Evolutionary conservation across 2,888 invertebrate species (phyloP).

Genomic region (Cryptocephalus moraei): DNA sequence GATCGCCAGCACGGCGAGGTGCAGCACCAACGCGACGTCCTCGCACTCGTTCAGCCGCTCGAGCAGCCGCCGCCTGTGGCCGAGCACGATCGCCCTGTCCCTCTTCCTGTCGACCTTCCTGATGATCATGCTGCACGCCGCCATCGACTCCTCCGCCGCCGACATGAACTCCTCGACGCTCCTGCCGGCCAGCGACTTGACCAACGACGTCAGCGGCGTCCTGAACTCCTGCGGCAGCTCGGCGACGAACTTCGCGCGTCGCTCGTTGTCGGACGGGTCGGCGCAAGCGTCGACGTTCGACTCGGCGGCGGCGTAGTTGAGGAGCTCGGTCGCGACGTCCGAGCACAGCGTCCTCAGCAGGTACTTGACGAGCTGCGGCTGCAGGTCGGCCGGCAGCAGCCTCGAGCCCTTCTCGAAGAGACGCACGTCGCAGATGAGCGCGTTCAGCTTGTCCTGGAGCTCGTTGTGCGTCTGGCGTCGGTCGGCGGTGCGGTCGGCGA

Average conservation of each 20-base stretch:
- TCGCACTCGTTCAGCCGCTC: slow-evolving; percentile 64
- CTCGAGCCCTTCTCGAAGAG: slow-evolving; percentile 70
- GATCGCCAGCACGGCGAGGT: slow-evolving; percentile 65
- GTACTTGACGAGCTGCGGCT: slow-evolving; percentile 67
- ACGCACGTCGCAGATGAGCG: slow-evolving; percentile 62
- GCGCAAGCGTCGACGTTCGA: slow-evolving; percentile 52
- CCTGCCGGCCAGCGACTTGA: slow-evolving; percentile 57
- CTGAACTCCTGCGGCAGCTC: slow-evolving; percentile 60
- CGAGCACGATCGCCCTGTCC: slow-evolving; percentile 62
- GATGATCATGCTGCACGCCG: slow-evolving; percentile 65
- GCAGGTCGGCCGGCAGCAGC: slow-evolving; percentile 58
- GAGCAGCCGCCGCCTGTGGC: slow-evolving; percentile 71
- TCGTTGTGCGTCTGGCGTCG: slow-evolving; percentile 71
- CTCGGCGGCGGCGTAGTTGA: slow-evolving; percentile 69
- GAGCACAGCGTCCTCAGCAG: slow-evolving; percentile 73
- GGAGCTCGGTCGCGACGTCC: slow-evolving; percentile 70
- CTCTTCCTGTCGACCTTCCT: slow-evolving; percentile 88
- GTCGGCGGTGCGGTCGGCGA: slow-evolving; percentile 58
- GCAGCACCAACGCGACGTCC: slow-evolving; percentile 70
- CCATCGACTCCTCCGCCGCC: slow-evolving; percentile 61
- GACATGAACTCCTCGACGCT: slow-evolving; percentile 71
- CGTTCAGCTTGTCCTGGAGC: slow-evolving; percentile 73
- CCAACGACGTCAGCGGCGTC: slow-evolving; percentile 52
- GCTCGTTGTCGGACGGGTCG: slow-evolving; percentile 53
- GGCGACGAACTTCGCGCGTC: slow-evolving; percentile 58